Conservation (phyloP, 2,888 invertebrate species). For the Aleiodes leptofemur region DNA sequence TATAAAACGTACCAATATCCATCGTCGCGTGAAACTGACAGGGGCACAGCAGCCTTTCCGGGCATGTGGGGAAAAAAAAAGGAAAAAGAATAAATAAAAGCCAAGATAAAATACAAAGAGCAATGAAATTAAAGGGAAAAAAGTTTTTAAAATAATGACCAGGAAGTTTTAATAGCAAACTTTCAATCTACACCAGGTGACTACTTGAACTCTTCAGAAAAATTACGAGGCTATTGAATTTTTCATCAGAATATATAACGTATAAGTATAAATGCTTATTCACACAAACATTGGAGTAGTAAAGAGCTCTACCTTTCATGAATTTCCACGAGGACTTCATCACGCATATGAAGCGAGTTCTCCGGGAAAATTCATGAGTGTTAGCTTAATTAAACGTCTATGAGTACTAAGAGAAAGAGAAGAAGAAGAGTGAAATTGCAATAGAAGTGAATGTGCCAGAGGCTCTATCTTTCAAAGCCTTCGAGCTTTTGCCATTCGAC, state of each 20-base stretch:
- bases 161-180: conserved; percentile 5
- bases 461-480: conserved; percentile 51
- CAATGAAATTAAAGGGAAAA: conserved; percentile 11
- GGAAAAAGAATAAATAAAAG: not conserved
- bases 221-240: conserved; percentile 38
- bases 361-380: conserved; percentile 12
- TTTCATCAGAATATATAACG: conserved; percentile 30
- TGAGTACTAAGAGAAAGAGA: conserved; percentile 6
- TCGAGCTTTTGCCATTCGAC: conserved; percentile 26
- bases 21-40: conserved; percentile 46
- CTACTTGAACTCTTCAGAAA: conserved; percentile 3
- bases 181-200: conserved; percentile 20
- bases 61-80: not conserved
- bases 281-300: not conserved
- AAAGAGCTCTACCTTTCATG: conserved; percentile 9
- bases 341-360: not conserved
- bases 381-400: conserved; percentile 46
- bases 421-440: conserved; percentile 33
- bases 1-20: conserved; percentile 65
- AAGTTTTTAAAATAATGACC: conserved; percentile 26
- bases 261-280: conserved; percentile 1
- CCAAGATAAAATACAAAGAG: conserved; percentile 3
- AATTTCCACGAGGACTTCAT: conserved; percentile 15
- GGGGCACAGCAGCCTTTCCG: conserved; percentile 14
- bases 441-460: conserved; percentile 17